Evolutionary conservation across 2,113 vertebrate species (phyloP).

Genomic region (Chloroceryle aenea): DNA sequence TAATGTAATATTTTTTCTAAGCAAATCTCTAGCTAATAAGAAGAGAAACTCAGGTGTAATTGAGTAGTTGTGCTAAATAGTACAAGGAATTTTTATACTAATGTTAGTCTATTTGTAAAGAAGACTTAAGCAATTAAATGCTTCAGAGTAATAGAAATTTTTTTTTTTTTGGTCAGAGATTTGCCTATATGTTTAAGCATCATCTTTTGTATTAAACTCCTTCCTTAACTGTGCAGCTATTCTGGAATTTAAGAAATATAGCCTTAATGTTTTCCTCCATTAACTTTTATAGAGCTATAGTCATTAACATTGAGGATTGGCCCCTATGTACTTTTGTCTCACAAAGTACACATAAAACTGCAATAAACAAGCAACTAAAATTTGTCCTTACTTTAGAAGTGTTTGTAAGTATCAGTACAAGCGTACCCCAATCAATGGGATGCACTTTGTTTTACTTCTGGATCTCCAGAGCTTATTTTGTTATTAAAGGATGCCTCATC

Average conservation of each 20-base stretch:
- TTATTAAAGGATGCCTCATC: not conserved
- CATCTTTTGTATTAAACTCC: not conserved
- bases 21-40: not conserved
- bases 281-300: constrained; percentile 8
- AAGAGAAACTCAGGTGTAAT: not conserved
- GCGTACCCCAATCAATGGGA: not conserved
- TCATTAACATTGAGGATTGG: not conserved
- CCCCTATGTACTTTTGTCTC: not conserved
- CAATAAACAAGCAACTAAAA: not conserved
- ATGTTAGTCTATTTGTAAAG: not conserved
- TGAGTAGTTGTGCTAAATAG: not conserved
- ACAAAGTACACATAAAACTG: not conserved
- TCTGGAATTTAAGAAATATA: not conserved
- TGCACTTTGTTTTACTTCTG: not conserved
- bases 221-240: not conserved
- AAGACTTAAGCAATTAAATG: not conserved
- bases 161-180: not conserved
- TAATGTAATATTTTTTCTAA: not conserved
- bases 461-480: not conserved
- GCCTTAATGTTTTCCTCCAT: not conserved
- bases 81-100: not conserved
- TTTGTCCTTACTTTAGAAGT: not conserved
- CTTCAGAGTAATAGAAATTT: not conserved
- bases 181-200: not conserved
- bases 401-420: not conserved